Evolutionary conservation across 2,797 vertebrate genomes (phyloP).

Genomic region (Siniperca obscura): DNA sequence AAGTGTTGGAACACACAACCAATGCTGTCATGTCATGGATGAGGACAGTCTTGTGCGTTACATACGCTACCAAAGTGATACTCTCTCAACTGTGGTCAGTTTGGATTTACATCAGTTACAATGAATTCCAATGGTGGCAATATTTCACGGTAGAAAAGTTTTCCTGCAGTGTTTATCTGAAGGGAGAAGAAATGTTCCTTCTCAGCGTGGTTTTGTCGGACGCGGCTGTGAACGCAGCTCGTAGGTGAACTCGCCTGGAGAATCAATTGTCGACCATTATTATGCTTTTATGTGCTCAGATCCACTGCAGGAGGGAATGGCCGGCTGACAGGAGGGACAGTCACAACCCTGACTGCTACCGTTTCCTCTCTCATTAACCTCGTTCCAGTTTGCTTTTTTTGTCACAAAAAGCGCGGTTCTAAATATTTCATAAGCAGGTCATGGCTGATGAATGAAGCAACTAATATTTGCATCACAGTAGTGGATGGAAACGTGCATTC

Average conservation of each 20-base stretch:
- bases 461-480: too few species aligned
- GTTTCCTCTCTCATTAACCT: neutral
- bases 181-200: neutral
- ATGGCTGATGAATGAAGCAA: neutral
- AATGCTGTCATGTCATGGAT: too few species aligned
- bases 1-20: too few species aligned
- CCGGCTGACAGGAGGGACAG: neutral
- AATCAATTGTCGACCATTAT: neutral
- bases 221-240: neutral
- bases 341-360: neutral
- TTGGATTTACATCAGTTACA: neutral
- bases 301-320: neutral
- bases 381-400: neutral
- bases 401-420: neutral
- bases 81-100: too few species aligned
- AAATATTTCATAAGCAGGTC: neutral
- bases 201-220: conserved; percentile 4
- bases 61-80: too few species aligned
- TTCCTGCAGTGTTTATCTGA: neutral
- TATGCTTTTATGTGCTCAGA: conserved; percentile 3
- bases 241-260: neutral
- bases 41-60: too few species aligned
- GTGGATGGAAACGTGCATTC: too few species aligned
- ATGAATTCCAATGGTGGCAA: too few species aligned
- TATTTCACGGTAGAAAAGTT: neutral